These are phyloP conservation scores for Trichosurus vulpecula DNA, from an alignment of 2,797 vertebrate species.

Conservation along the genomic window DNA sequence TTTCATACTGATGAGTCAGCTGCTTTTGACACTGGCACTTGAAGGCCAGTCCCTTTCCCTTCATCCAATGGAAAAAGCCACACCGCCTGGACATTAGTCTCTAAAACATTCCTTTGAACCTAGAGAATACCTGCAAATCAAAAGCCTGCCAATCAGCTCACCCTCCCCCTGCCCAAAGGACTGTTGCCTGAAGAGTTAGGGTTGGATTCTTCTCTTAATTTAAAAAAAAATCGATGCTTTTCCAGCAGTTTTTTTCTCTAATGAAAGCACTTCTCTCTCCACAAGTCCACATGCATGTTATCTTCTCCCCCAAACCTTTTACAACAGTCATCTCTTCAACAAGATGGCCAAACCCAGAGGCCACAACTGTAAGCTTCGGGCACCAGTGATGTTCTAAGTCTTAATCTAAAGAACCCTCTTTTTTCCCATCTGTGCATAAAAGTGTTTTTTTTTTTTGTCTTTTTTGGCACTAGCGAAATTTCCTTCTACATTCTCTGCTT, in stretches of 20 bases:
- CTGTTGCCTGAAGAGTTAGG: background rate
- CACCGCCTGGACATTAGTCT: background rate
- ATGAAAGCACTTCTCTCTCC: background rate
- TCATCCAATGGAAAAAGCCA: constrained; percentile 7
- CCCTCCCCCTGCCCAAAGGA: background rate
- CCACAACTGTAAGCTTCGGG: background rate
- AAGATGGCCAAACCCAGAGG: background rate
- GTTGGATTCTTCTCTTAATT: background rate
- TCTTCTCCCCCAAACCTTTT: background rate
- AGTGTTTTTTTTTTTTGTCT: background rate
- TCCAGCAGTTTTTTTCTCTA: background rate
- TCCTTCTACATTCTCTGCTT: background rate
- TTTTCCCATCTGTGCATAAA: background rate
- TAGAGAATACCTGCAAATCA: background rate
- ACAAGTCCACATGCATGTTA: background rate
- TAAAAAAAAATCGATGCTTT: background rate
- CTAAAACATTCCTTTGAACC: background rate
- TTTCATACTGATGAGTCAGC: constrained; percentile 65
- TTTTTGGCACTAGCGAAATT: background rate
- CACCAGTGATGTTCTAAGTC: background rate
- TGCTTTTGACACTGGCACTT: constrained; percentile 39
- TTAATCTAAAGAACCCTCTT: background rate
- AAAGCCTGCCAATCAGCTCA: background rate
- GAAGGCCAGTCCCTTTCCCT: constrained; percentile 14
- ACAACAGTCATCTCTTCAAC: background rate